Evolutionary conservation across 2,797 vertebrate species (phyloP).

Genomic region (Pseudotriccus pelzelni): DNA sequence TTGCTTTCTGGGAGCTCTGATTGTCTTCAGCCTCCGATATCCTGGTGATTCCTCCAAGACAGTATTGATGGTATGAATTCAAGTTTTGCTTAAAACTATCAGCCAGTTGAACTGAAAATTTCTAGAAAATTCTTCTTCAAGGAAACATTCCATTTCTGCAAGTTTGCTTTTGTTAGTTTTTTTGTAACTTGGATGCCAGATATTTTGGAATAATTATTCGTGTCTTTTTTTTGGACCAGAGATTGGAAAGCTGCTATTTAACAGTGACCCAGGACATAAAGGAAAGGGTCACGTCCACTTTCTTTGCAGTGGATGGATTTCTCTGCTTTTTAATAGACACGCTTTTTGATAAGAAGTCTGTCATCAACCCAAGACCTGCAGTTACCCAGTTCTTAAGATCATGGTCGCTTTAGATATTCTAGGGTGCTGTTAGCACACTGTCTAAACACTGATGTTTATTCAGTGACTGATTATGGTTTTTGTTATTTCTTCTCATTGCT

Average conservation of each 20-base stretch:
- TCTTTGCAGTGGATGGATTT: neutral
- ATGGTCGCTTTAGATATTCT: neutral
- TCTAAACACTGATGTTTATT: neutral
- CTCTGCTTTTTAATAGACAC: neutral
- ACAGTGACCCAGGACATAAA: neutral
- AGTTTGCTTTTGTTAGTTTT: neutral
- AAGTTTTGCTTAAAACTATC: neutral
- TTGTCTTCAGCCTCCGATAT: constrained; percentile 87
- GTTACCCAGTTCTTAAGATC: neutral
- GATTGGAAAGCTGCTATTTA: neutral
- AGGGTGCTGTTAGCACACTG: neutral
- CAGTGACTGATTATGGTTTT: neutral
- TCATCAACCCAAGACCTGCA: neutral
- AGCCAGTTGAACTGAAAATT: neutral
- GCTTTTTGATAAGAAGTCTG: neutral
- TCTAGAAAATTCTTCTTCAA: neutral
- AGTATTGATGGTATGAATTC: constrained; percentile 90
- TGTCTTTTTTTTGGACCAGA: neutral
- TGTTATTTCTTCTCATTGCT: neutral
- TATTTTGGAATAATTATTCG: neutral
- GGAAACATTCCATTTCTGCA: neutral
- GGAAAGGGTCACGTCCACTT: neutral
- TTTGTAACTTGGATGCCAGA: neutral
- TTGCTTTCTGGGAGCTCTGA: constrained; percentile 82
- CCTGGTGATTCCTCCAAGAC: constrained; percentile 89